A percentile compares a stretch with the other conserved stretches of the same genome.
Evolutionary conservation across 2,797 vertebrate genomes (phyloP).

Genomic region (Champsocephalus esox): DNA sequence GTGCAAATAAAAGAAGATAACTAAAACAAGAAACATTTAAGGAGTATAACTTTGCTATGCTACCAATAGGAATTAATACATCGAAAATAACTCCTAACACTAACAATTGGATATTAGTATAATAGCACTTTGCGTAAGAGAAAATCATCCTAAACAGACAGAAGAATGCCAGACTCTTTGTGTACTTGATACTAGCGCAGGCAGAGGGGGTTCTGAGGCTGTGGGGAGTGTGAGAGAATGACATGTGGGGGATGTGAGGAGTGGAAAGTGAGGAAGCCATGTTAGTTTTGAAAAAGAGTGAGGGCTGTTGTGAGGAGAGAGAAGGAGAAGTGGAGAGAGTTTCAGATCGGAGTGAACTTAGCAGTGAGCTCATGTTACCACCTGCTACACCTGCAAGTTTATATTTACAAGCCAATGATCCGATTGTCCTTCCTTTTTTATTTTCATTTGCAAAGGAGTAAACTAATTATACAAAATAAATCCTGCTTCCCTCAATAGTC

Average conservation of each 20-base stretch:
- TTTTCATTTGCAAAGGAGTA: no score
- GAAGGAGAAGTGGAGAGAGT: conserved; percentile 31
- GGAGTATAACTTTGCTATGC: no score
- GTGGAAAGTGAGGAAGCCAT: conserved; percentile 48
- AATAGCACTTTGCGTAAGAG: neutral
- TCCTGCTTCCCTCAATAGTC: no score
- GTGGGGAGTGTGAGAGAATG: conserved; percentile 48
- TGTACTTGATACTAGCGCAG: neutral
- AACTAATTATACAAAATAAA: no score
- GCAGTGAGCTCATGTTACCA: neutral
- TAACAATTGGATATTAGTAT: neutral
- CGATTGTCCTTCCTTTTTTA: neutral
- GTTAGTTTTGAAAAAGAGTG: conserved; percentile 60
- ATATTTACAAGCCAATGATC: neutral
- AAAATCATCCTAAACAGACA: neutral
- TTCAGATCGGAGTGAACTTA: conserved; percentile 42
- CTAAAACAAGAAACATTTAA: neutral
- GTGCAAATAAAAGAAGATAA: neutral
- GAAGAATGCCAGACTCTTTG: neutral
- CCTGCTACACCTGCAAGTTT: neutral
- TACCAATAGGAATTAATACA: neutral
- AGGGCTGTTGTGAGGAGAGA: conserved; percentile 60
- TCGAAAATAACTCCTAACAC: neutral
- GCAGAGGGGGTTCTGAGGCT: conserved; percentile 1
- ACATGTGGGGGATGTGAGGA: conserved; percentile 47